Evolutionary conservation across 2,113 vertebrate species (phyloP).

Genomic region (Crotalus helleri): DNA sequence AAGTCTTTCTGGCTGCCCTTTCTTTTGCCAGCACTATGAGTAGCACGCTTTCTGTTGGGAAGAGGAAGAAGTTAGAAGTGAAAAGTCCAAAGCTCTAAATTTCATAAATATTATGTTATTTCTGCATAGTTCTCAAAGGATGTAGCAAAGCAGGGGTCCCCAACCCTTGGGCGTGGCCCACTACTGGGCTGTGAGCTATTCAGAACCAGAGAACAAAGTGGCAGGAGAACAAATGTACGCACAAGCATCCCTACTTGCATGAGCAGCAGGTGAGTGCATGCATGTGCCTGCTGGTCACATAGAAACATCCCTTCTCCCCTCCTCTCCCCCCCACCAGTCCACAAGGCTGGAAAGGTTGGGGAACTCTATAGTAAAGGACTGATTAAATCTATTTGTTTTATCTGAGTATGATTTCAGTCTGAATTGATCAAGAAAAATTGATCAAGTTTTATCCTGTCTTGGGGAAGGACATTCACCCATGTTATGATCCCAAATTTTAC

Average conservation of each 20-base stretch:
- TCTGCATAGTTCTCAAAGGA: neutral
- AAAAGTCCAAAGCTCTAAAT: fast-evolving
- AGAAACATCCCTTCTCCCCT: no score
- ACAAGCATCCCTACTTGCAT: no score
- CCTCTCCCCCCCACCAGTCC: no score
- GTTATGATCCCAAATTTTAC: neutral
- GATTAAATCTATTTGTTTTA: neutral
- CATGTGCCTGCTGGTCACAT: no score
- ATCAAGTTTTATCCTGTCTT: neutral
- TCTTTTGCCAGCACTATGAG: conserved; percentile 83
- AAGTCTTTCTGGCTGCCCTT: conserved; percentile 94
- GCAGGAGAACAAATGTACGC: no score
- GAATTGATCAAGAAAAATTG: neutral
- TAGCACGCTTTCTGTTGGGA: conserved; percentile 79
- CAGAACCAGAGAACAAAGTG: no score
- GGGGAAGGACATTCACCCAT: neutral
- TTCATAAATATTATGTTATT: neutral
- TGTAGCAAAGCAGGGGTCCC: no score
- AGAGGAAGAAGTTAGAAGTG: neutral
- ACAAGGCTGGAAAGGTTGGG: no score
- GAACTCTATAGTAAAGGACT: no score
- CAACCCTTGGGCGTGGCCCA: no score
- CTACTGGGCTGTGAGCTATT: no score
- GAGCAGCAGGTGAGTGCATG: no score
- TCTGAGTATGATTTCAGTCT: neutral